phyloP scores from a whole-genome alignment of 2,113 vertebrate genomes.

The Mesocricetus auratus region DNA sequence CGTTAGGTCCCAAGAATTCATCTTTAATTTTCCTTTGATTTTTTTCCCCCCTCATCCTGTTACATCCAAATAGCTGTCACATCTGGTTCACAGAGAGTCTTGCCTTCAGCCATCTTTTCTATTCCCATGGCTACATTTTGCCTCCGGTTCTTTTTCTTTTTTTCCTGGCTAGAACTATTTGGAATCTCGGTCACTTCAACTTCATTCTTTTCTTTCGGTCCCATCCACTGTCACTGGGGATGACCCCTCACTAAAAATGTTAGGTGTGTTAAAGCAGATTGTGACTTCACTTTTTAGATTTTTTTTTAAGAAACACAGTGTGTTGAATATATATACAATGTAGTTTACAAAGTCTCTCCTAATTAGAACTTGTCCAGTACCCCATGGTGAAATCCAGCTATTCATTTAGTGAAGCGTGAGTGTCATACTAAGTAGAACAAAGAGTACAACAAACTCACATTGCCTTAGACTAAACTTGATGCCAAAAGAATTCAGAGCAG shows the following conservation, averaged over 20 bases:
- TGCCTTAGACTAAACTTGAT: background rate
- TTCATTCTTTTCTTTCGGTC: background rate
- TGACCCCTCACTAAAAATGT: background rate
- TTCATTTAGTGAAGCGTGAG: background rate
- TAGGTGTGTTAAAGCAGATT: background rate
- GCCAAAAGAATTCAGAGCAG: background rate
- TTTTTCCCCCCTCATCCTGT: background rate
- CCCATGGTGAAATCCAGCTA: background rate
- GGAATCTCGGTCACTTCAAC: background rate
- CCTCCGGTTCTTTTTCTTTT: background rate
- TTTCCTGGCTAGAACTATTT: background rate
- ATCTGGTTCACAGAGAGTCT: background rate
- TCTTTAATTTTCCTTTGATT: background rate
- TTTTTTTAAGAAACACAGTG: background rate
- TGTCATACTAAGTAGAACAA: background rate
- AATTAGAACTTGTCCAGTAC: background rate
- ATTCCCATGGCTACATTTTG: background rate
- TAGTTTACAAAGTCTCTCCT: background rate
- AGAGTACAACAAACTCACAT: background rate
- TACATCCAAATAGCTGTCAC: background rate
- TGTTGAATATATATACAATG: background rate
- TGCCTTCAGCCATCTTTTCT: background rate
- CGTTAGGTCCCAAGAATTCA: background rate
- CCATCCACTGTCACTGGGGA: background rate
- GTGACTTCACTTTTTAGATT: background rate